phyloP scores from a whole-genome alignment of 2,888 invertebrate species.

The Andricus curvator region DNA sequence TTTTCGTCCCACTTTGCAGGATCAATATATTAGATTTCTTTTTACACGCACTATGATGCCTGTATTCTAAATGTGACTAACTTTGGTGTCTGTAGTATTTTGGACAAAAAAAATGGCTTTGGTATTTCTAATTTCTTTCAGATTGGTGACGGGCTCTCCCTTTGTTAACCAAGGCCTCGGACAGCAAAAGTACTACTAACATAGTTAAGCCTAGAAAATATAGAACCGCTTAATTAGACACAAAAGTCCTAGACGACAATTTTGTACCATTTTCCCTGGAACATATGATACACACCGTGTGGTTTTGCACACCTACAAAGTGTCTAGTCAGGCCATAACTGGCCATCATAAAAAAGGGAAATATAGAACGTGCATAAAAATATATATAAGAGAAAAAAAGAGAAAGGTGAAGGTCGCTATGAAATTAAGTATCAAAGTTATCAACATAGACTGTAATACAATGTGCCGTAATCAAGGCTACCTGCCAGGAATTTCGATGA shows the following conservation, averaged over 20 bases:
- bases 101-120: constrained; percentile 59
- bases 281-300: constrained; percentile 24
- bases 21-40: not conserved
- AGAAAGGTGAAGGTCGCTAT: constrained; percentile 43
- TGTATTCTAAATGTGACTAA: constrained; percentile 23
- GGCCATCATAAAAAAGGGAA: constrained; percentile 44
- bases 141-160: constrained; percentile 73
- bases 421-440: constrained; percentile 6
- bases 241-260: constrained; percentile 30
- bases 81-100: not conserved
- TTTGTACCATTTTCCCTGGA: constrained; percentile 15
- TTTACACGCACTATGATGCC: not conserved
- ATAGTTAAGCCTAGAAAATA: constrained; percentile 50
- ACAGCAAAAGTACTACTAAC: constrained; percentile 59
- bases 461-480: not conserved
- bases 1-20: not conserved
- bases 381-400: constrained; percentile 46
- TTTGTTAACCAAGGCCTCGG: constrained; percentile 62
- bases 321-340: constrained; percentile 60
- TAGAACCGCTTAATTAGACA: constrained; percentile 43
- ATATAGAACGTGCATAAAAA: constrained; percentile 7
- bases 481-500: not conserved
- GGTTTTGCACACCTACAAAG: constrained; percentile 38
- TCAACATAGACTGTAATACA: not conserved
- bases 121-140: constrained; percentile 73